A percentile compares a stretch with the other conserved stretches of the same genome.
Conservation (phyloP, 2,888 invertebrate species). For the Stegana nigrithorax region DNA sequence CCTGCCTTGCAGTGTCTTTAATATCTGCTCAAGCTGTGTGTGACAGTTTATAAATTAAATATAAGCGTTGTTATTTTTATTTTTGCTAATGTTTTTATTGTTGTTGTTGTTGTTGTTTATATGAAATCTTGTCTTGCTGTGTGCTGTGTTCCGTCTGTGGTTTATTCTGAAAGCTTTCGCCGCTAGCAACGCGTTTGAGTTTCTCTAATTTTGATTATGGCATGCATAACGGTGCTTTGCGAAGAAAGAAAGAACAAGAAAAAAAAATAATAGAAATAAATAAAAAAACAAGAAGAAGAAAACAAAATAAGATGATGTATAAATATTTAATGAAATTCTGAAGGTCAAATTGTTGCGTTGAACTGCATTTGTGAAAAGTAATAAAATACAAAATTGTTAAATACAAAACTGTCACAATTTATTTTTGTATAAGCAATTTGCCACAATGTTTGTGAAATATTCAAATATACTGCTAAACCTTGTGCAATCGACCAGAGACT, state of each 20-base stretch:
- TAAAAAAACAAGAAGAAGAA: background rate
- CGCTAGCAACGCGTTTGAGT: slow-evolving; percentile 35
- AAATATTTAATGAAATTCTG: slow-evolving; percentile 39
- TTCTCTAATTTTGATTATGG: slow-evolving; percentile 26
- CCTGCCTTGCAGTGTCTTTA: too few species aligned
- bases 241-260: too few species aligned
- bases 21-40: too few species aligned
- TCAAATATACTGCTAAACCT: too few species aligned
- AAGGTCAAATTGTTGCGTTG: slow-evolving; percentile 40
- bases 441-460: too few species aligned
- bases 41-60: slow-evolving; percentile 31
- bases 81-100: slow-evolving; percentile 3
- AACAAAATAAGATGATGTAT: too few species aligned
- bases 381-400: background rate
- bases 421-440: background rate
- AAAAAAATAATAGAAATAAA: background rate
- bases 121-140: too few species aligned
- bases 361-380: slow-evolving; percentile 25
- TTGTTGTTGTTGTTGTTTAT: too few species aligned
- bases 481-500: too few species aligned
- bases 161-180: slow-evolving; percentile 40
- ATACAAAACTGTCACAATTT: slow-evolving; percentile 30
- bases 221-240: too few species aligned
- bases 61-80: slow-evolving; percentile 27
- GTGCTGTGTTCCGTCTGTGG: slow-evolving; percentile 17